Conservation (phyloP, 2,888 invertebrate species). For the Agrotis exclamationis region DNA sequence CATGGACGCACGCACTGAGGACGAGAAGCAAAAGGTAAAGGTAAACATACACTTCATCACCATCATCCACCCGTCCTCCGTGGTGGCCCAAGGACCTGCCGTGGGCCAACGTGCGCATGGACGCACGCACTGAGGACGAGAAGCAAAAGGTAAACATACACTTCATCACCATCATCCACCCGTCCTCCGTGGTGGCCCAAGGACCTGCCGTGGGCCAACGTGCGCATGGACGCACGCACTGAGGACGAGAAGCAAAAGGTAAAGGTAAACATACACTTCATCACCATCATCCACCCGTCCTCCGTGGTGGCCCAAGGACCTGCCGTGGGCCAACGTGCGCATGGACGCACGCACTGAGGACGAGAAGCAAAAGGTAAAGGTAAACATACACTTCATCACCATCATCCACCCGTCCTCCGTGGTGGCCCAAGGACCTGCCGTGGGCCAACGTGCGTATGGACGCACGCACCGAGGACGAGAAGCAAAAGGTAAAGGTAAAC, state of each 20-base stretch:
- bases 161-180: conserved; percentile 91
- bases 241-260: conserved; percentile 99
- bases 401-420: conserved; percentile 96
- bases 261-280: conserved; percentile 51
- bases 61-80: conserved; percentile 95
- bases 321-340: conserved; percentile 99
- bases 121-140: conserved; percentile 98
- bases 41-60: conserved; percentile 12
- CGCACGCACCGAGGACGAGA: conserved; percentile 98
- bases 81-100: conserved; percentile 99
- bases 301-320: conserved; percentile 99
- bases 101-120: conserved; percentile 99
- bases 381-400: conserved; percentile 10
- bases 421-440: conserved; percentile 99
- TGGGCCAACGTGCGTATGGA: conserved; percentile 99
- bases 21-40: conserved; percentile 98
- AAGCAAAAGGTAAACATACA: conserved; percentile 96
- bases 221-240: conserved; percentile 98
- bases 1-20: conserved; percentile 98
- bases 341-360: conserved; percentile 99
- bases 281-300: conserved; percentile 95
- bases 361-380: conserved; percentile 97
- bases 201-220: conserved; percentile 99
- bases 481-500: conserved; percentile 95
- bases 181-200: conserved; percentile 99